Percentiles rank a stretch among this genome's conserved stretches.
phyloP scores from a whole-genome alignment of 2,797 vertebrate genomes.

The Semaprochilodus insignis region DNA sequence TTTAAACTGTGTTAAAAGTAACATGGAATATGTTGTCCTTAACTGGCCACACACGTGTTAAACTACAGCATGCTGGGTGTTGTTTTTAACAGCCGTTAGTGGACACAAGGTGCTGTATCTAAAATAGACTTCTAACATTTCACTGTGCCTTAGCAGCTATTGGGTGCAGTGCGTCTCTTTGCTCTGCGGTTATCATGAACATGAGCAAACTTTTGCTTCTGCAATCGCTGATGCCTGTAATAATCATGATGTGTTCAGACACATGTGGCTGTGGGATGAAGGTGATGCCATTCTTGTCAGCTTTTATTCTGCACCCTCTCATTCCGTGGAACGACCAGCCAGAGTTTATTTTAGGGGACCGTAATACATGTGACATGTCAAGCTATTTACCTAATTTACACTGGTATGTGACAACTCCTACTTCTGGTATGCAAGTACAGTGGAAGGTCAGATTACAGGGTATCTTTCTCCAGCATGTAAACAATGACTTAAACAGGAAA shows the following conservation, averaged over 20 bases:
- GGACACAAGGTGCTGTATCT: background rate
- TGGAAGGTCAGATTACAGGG: background rate
- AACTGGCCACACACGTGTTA: too few species aligned
- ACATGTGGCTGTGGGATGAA: background rate
- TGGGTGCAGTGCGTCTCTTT: slow-evolving; percentile 34
- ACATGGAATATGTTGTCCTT: too few species aligned
- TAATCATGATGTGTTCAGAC: background rate
- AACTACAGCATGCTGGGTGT: background rate
- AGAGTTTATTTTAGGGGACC: background rate
- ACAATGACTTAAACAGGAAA: background rate
- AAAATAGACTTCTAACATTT: slow-evolving; percentile 13
- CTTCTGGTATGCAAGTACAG: background rate
- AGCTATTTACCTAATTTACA: background rate
- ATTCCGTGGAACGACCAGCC: background rate
- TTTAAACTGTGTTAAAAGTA: too few species aligned
- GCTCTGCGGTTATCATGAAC: background rate
- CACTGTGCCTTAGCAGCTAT: slow-evolving; percentile 41
- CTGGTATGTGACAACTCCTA: slow-evolving; percentile 3
- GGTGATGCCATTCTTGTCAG: background rate
- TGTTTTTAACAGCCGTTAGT: background rate
- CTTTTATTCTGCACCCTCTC: background rate
- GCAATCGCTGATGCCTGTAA: background rate
- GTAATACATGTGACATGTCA: background rate
- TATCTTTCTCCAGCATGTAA: background rate
- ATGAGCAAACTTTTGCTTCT: too few species aligned